Evolutionary conservation across 2,888 invertebrate genomes (phyloP), one percentile per base, ranked within the genome.

Genomic region (Amblyteles armatorius): DNA sequence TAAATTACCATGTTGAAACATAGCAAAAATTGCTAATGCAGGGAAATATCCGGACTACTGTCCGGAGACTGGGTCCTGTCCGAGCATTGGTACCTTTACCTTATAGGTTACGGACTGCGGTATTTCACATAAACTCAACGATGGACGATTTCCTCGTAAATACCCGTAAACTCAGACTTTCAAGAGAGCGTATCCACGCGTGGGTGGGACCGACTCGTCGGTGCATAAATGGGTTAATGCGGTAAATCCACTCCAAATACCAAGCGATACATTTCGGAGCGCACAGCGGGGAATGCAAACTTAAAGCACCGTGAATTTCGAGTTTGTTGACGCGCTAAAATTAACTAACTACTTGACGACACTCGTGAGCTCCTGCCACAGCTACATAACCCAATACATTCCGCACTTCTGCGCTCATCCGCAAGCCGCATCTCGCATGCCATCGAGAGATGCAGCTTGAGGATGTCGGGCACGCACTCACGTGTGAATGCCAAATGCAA

Each of bases 241-340:
- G 26, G 11, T 26, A 22, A 11, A 63, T 33, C 33, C 33, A 29
- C 16, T 63, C 29, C n/a, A 16, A 63, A 63, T 22, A 63, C 57
- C 57, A 2, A 63, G 29, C 29, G 16, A 63, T 29, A 29, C 60
- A 63, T 63, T 63, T 13, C n/a, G 29, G n/a, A 33, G 29, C 29
- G 29, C 26, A 16, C 16, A 16, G 26, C 60, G 29, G 29, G 60
- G 60, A 63, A 33, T n/a, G 33, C 33, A 5, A 63, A 13, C 29
- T 13, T 26, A 63, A 63, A n/a, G 60, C 60, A 63, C 60, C 33
- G 60, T 91, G 91, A 90, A 90, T 89, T 88, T 88, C 85, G 84
- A 86, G 86, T 88, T 90, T 91, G 90, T 91, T 90, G 89, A 89
- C 89, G 84, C 83, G 91, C 87, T 88, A 91, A 91, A 91, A 91